A percentile compares a stretch with the other conserved stretches of the same genome.
These are phyloP conservation scores for Epistrophella euchroma DNA, from an alignment of 2,888 invertebrate species.

Conservation along the genomic window DNA sequence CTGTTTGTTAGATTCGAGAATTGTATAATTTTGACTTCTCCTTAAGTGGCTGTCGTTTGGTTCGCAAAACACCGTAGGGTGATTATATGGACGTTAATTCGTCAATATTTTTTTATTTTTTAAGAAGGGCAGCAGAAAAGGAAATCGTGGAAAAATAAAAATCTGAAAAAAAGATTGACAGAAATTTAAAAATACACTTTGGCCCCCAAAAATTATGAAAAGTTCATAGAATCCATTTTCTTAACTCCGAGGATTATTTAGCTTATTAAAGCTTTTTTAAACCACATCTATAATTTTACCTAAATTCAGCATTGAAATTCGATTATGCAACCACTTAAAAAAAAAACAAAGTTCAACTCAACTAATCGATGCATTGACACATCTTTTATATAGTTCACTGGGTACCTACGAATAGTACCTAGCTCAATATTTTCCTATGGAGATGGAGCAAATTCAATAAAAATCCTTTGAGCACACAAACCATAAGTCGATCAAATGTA, in stretches of 20 bases:
- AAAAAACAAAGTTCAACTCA: constrained; percentile 4
- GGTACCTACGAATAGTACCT: constrained; percentile 18
- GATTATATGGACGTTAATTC: too few relatives aligned
- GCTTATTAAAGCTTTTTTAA: not conserved
- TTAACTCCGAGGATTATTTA: not conserved
- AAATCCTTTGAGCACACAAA: constrained; percentile 23
- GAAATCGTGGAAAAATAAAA: too few relatives aligned
- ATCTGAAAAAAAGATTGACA: too few relatives aligned
- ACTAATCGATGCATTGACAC: constrained; percentile 44
- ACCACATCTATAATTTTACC: not conserved
- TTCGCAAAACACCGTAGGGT: too few relatives aligned
- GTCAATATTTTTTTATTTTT: too few relatives aligned
- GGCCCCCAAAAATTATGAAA: too few relatives aligned
- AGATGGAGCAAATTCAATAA: constrained; percentile 4
- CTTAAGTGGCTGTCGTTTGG: too few relatives aligned
- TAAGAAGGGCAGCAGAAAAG: too few relatives aligned
- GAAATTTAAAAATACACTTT: too few relatives aligned
- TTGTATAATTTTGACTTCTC: too few relatives aligned
- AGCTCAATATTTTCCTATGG: not conserved
- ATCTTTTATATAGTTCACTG: constrained; percentile 45
- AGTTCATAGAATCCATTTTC: too few relatives aligned
- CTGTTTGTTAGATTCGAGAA: too few relatives aligned
- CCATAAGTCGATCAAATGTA: constrained; percentile 48
- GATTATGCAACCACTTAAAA: not conserved
- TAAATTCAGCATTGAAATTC: not conserved